Evolutionary conservation across 2,797 vertebrate species (phyloP), one percentile per base, ranked within the genome.

Genomic region (Pangasius djambal): DNA sequence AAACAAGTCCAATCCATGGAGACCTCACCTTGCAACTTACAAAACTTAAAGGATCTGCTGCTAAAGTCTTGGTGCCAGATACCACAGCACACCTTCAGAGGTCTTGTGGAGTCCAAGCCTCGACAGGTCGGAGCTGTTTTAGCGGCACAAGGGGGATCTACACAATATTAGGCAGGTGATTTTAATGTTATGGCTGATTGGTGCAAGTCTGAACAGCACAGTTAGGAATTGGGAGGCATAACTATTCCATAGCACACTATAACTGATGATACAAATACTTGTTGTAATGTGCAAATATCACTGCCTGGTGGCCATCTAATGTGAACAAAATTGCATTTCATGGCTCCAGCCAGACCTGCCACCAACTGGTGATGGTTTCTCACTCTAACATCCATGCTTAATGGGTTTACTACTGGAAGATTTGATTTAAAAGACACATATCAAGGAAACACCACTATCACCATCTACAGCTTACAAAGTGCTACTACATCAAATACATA

Each of bases 271-370:
- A 44, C 52, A 86, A 86, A 75, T 86, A 61, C 70, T 74, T 86
- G 34, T 22, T 86, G 85, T 59, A 61, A 86, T 86, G 85, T 86
- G 85, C 85, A 59, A 86, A 86, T 75, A 59, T 86, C 50, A 18
- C 69, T 59, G 52, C 70, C 70, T 61, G 85, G 52, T 48, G 85
- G 70, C 55, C 50, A 85, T 75, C 85, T 86, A 86, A 86, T 86
- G 70, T 44, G 44, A 70, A 55, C n/a, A 37, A 85, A 85, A 85
- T 85, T 85, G 65, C 83, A 86, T 86, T 75, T 75, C 55, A 61
- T 44, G 85, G 85, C 85, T 75, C 70, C 85, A 86, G 85, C 52
- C 52, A 61, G 85, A 75, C 85, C 85, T 86, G 69, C 85, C 85
- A 86, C 85, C 85, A 86, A 86, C 85, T 37, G 61, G 70, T 12